Percentiles rank a stretch among this genome's conserved stretches.
These are phyloP conservation scores for Phortica variegata DNA, from an alignment of 1,140 invertebrate genomes.

Conservation along the genomic window DNA sequence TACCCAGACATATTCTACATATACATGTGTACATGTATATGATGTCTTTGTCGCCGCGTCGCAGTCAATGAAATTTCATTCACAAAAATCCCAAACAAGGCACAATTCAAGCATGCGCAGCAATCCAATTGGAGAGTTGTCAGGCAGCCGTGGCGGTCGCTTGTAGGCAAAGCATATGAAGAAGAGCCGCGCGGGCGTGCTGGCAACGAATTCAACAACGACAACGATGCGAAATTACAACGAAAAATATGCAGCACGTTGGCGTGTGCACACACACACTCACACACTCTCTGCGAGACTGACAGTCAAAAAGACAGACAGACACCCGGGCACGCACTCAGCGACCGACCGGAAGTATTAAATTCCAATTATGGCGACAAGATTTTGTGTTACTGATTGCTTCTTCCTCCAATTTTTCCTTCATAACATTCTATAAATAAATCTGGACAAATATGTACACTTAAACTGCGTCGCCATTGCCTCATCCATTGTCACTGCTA, in stretches of 20 bases:
- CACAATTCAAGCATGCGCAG: constrained; percentile 50
- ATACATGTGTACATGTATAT: too few species aligned
- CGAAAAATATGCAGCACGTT: constrained; percentile 32
- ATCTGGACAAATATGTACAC: neutral
- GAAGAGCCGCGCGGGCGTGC: neutral
- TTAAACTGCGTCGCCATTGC: too few species aligned
- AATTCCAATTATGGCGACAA: constrained; percentile 47
- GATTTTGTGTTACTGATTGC: constrained; percentile 21
- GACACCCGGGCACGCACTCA: too few species aligned
- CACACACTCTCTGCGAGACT: constrained; percentile 11
- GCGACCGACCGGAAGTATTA: constrained; percentile 36
- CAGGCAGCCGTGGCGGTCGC: constrained; percentile 4
- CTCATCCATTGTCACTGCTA: neutral
- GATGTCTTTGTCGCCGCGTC: constrained; percentile 11
- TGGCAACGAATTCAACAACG: constrained; percentile 2
- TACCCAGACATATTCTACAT: too few species aligned
- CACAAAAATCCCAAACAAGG: constrained; percentile 51
- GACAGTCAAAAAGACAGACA: too few species aligned
- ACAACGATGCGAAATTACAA: constrained; percentile 24
- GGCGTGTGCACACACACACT: constrained; percentile 19
- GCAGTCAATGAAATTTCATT: constrained; percentile 44
- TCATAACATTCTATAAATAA: neutral
- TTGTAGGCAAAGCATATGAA: too few species aligned
- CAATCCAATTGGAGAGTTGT: constrained; percentile 8
- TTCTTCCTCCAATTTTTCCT: constrained; percentile 15